phyloP scores from a whole-genome alignment of 1,140 invertebrate genomes.

The Helicoverpa zea region DNA sequence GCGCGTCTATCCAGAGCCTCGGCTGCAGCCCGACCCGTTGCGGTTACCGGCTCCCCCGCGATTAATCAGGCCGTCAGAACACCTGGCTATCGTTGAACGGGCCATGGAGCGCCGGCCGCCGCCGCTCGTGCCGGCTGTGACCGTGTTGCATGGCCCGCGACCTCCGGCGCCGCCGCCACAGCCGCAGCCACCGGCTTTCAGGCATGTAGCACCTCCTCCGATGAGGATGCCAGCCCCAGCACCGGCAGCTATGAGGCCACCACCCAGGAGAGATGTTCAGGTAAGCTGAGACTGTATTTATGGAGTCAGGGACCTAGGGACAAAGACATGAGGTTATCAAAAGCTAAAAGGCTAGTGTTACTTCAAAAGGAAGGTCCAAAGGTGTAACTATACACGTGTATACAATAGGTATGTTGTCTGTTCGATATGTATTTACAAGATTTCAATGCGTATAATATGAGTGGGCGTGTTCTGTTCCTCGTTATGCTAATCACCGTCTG shows the following conservation, averaged over 20 bases:
- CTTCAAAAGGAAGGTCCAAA: background rate
- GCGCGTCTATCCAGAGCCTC: constrained; percentile 49
- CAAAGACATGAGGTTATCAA: too few species aligned
- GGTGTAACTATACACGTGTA: background rate
- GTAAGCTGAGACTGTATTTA: constrained; percentile 56
- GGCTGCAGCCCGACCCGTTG: constrained; percentile 10
- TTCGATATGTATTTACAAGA: background rate
- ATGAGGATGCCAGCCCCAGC: constrained; percentile 70
- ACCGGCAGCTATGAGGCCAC: constrained; percentile 72
- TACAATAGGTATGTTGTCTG: background rate
- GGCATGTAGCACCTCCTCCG: constrained; percentile 68
- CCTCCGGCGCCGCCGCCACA: constrained; percentile 61
- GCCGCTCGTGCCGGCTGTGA: constrained; percentile 69
- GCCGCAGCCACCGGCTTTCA: constrained; percentile 58
- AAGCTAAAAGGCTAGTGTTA: too few species aligned
- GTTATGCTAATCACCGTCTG: constrained; percentile 65
- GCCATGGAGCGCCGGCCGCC: constrained; percentile 69
- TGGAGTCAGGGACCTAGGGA: background rate
- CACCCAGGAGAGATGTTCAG: constrained; percentile 79
- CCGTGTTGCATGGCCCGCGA: constrained; percentile 67
- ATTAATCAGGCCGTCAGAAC: constrained; percentile 79
- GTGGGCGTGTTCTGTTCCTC: constrained; percentile 62
- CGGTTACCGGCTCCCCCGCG: constrained; percentile 67
- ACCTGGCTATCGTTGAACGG: constrained; percentile 77
- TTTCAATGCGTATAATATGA: constrained; percentile 47